Base-by-base conservation (phyloP, 2,888 invertebrate genomes). In the Limnephilus lunatus region DNA sequence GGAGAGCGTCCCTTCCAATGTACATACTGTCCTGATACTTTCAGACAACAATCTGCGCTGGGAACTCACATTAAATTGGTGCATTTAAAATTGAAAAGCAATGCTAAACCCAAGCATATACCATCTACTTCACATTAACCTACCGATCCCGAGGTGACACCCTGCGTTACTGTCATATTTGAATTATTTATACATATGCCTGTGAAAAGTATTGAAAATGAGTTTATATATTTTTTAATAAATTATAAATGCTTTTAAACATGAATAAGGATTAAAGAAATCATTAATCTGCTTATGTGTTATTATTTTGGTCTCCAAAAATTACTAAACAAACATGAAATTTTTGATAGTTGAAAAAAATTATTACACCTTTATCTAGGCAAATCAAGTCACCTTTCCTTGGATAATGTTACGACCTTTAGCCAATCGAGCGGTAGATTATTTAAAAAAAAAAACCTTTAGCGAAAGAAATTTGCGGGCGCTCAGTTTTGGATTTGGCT, bases 61-160 rank as follows among this genome's bases (percentile, higher is more conserved):
- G 68, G 68, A 3, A 68, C 68, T 25, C 68, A 68, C 68, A 68
- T 68, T 68, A 68, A 68, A 68, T 68, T 68, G 25, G 68, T 68
- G 68, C 68, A 68, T 68, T 68, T 68, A 68, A 68, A 68, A 68
- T 68, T 68, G 68, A 68, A 68, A 68, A 68, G 68, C 68, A 68
- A 25, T 9, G 25, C 68, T 68, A 68, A 68, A 68, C 68, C 68
- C n/a, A 68, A 68, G 68, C 68, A 68, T 9, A 68, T 68, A 68
- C 68, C 68, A n/a, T 68, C 68, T 5, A 68, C 68, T 68, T 68
- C 68, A 68, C 68, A 68, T n/a, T 68, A 68, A 68, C 68, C 68
- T 68, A 25, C 68, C 9, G n/a, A 25, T 25, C 25, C n/a, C n/a
- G 25, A 68, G 25, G 25, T 25, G 68, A 5, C 68, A 9, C 68